Percentiles rank a stretch among this genome's conserved stretches.
Conservation (phyloP, 2,113 vertebrate genomes). For the Chaenocephalus aceratus region DNA sequence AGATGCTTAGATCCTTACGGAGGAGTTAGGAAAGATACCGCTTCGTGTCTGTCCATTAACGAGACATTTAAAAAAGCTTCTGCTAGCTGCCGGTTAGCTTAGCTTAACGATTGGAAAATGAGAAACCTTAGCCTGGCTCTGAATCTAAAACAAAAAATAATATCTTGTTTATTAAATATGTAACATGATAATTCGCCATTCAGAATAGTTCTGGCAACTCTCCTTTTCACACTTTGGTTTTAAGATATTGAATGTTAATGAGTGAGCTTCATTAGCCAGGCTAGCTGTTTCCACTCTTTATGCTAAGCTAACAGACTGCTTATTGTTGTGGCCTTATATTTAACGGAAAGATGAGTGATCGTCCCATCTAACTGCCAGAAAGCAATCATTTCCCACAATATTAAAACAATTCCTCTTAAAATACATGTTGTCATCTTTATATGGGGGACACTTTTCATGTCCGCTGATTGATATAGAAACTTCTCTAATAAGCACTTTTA, state of each 20-base stretch:
- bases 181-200: background rate
- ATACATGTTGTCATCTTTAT: conserved; percentile 10
- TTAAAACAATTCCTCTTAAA: conserved; percentile 7
- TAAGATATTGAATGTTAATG: background rate
- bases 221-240: background rate
- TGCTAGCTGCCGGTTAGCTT: background rate
- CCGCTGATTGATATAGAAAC: background rate
- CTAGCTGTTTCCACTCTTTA: background rate
- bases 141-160: background rate
- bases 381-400: background rate
- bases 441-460: conserved; percentile 4
- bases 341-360: background rate
- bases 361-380: background rate
- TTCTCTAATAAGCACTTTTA: conserved; percentile 15
- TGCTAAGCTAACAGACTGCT: conserved; percentile 25
- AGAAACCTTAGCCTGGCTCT: background rate
- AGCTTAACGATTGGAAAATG: background rate
- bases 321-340: background rate
- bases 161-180: background rate
- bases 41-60: background rate
- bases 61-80: background rate
- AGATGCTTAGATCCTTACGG: background rate
- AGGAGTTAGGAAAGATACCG: background rate
- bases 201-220: background rate
- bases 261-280: background rate